Evolutionary conservation across 2,888 invertebrate species (phyloP).

Genomic region (Drosophila paramelanica): DNA sequence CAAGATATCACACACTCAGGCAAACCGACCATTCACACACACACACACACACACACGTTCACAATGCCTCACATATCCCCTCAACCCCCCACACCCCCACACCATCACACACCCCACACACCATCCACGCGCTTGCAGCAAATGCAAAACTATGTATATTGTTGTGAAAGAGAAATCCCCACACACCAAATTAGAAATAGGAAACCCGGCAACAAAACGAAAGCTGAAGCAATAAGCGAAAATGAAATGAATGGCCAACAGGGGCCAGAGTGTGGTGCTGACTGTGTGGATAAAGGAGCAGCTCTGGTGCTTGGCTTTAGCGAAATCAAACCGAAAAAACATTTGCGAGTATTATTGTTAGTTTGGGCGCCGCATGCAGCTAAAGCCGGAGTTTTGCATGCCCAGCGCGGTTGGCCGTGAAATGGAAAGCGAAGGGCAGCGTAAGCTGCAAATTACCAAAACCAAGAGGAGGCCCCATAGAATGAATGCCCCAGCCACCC

Average conservation of each 20-base stretch:
- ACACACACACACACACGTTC: neutral
- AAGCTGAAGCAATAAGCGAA: conserved; percentile 77
- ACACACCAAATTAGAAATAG: conserved; percentile 71
- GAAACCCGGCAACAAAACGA: conserved; percentile 63
- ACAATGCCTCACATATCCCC: too few species aligned
- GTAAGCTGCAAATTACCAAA: conserved; percentile 64
- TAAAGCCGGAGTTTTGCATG: conserved; percentile 45
- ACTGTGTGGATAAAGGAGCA: neutral
- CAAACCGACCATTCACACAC: conserved; percentile 2
- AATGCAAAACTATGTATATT: conserved; percentile 60
- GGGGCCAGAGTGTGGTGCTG: neutral
- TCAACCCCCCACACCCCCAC: neutral
- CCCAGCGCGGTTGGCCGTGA: conserved; percentile 63
- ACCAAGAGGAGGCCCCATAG: conserved; percentile 17
- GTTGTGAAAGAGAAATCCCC: conserved; percentile 57
- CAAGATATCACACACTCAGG: conserved; percentile 63
- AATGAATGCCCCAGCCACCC: neutral
- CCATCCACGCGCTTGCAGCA: conserved; percentile 21
- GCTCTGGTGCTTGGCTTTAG: conserved; percentile 8
- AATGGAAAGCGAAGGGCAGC: conserved; percentile 70
- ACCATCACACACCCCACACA: too few species aligned
- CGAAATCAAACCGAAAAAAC: conserved; percentile 67
- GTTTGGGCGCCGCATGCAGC: conserved; percentile 43
- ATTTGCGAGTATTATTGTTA: conserved; percentile 56
- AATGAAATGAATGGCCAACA: conserved; percentile 77